Evolutionary conservation across 2,797 vertebrate species (phyloP).

Genomic region (Australoheros facetus): DNA sequence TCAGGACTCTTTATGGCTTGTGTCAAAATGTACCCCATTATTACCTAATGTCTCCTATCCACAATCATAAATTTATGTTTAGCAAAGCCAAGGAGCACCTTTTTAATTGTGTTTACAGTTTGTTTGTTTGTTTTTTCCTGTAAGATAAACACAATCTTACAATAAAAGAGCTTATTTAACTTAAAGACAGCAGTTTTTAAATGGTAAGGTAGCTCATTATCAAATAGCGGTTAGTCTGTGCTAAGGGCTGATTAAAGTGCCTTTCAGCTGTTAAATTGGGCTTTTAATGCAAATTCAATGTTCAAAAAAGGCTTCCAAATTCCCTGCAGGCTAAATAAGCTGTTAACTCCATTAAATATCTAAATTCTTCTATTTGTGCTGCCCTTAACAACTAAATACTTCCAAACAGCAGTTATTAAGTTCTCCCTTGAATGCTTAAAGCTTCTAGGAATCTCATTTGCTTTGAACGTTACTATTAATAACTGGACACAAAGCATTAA

Average conservation of each 20-base stretch:
- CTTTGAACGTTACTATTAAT: background rate
- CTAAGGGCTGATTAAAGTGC: slow-evolving; percentile 1
- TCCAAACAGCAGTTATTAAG: background rate
- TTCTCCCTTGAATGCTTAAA: background rate
- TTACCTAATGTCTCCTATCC: slow-evolving; percentile 26
- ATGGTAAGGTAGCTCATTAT: slow-evolving; percentile 8
- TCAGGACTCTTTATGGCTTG: slow-evolving; percentile 29
- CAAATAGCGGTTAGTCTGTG: background rate
- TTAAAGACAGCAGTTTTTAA: slow-evolving; percentile 8
- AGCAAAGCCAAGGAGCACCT: background rate
- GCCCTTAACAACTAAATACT: background rate
- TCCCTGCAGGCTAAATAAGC: background rate
- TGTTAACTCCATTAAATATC: background rate
- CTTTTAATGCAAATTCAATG: slow-evolving; percentile 23
- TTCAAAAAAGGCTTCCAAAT: slow-evolving; percentile 12
- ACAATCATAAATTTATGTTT: slow-evolving; percentile 38
- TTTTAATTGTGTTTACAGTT: slow-evolving; percentile 16
- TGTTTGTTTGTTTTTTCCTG: background rate
- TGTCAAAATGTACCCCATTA: slow-evolving; percentile 33
- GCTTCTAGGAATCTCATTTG: background rate
- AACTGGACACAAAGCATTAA: background rate
- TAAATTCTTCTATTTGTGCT: background rate
- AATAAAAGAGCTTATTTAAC: background rate
- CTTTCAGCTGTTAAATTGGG: slow-evolving; percentile 10
- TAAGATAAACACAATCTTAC: background rate